Conservation (phyloP, 1,140 invertebrate species). For the Apis dorsata region DNA sequence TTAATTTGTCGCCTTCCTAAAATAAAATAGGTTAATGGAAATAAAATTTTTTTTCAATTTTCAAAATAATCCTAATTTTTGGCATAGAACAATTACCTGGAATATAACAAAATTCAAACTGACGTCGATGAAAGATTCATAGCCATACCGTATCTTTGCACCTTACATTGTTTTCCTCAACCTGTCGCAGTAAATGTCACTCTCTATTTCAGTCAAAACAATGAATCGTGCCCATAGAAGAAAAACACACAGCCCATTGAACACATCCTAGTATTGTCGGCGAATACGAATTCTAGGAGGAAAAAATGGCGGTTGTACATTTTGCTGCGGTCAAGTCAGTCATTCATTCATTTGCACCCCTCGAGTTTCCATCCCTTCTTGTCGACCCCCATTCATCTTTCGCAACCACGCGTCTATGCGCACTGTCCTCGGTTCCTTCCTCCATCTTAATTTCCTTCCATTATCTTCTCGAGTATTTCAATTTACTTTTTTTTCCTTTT, state of each 20-base stretch:
- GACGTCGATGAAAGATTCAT: neutral
- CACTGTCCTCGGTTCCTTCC: constrained; percentile 20
- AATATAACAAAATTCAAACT: neutral
- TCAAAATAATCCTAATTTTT: neutral
- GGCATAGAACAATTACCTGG: neutral
- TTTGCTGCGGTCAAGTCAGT: constrained; percentile 68
- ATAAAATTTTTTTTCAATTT: neutral
- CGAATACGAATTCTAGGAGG: neutral
- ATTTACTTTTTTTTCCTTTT: neutral
- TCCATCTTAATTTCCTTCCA: constrained; percentile 28
- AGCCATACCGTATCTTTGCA: neutral
- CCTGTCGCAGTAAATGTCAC: neutral
- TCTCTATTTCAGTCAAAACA: neutral
- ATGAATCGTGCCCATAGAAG: constrained; percentile 30
- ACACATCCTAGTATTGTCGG: constrained; percentile 14
- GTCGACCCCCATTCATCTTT: neutral
- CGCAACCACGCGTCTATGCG: constrained; percentile 4
- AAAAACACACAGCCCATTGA: constrained; percentile 34
- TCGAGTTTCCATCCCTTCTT: constrained; percentile 61
- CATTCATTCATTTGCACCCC: constrained; percentile 72
- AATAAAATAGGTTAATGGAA: too few relatives aligned
- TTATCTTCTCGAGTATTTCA: constrained; percentile 2
- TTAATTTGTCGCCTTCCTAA: too few relatives aligned
- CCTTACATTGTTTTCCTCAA: constrained; percentile 2
- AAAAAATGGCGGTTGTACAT: constrained; percentile 57